Conservation (phyloP, 2,888 invertebrate genomes). For the Masnerella sp. region DNA sequence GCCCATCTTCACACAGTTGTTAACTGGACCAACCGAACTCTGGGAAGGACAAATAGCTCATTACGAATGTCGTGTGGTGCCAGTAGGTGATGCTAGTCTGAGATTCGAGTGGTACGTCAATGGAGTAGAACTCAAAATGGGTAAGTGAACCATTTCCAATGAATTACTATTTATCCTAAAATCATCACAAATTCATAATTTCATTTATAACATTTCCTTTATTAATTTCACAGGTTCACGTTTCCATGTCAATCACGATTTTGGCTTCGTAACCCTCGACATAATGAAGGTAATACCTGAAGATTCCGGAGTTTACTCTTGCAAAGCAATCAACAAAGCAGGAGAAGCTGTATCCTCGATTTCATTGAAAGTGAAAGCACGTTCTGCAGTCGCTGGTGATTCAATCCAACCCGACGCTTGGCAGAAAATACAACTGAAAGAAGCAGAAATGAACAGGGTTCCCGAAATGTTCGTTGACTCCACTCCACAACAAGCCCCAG, state of each 20-base stretch:
- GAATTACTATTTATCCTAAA: too few relatives aligned
- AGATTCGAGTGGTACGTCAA: slow-evolving; percentile 98
- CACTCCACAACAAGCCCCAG: slow-evolving; percentile 93
- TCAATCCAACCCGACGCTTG: slow-evolving; percentile 93
- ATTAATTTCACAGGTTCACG: slow-evolving; percentile 82
- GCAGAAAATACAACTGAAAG: slow-evolving; percentile 94
- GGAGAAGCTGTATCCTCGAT: slow-evolving; percentile 97
- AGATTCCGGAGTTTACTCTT: slow-evolving; percentile 95
- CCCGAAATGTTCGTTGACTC: slow-evolving; percentile 92
- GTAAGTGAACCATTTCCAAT: slow-evolving; percentile 78
- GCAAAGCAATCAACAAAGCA: slow-evolving; percentile 94
- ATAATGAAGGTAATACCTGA: slow-evolving; percentile 91
- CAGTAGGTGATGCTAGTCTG: slow-evolving; percentile 94
- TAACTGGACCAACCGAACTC: slow-evolving; percentile 92
- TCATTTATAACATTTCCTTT: background rate
- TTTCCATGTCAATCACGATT: slow-evolving; percentile 94
- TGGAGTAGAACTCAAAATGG: slow-evolving; percentile 94
- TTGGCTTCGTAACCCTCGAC: slow-evolving; percentile 95
- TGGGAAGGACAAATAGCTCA: slow-evolving; percentile 95
- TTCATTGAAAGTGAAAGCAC: slow-evolving; percentile 91
- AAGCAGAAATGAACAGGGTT: slow-evolving; percentile 93
- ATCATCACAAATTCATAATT: too few relatives aligned
- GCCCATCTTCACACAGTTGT: slow-evolving; percentile 92
- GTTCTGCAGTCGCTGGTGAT: slow-evolving; percentile 89
- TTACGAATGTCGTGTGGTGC: slow-evolving; percentile 94